These are phyloP conservation scores for Trichonephila clavata DNA, from an alignment of 1,140 invertebrate species.

Conservation along the genomic window DNA sequence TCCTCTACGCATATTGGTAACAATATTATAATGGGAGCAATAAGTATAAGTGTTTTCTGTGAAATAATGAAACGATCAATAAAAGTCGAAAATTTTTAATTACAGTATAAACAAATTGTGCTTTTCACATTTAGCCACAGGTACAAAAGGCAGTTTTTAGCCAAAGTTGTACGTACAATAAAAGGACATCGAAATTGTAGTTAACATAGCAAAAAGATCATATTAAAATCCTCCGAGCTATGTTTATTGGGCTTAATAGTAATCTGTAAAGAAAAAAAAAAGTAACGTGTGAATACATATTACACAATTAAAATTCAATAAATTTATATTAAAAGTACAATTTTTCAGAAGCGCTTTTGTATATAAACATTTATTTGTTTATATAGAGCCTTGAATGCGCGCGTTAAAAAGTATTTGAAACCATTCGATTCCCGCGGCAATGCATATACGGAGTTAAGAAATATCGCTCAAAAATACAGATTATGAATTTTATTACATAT, in stretches of 20 bases:
- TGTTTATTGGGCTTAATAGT: slow-evolving; percentile 2
- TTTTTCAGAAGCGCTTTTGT: no score
- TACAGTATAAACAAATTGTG: slow-evolving; percentile 33
- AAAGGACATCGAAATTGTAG: slow-evolving; percentile 28
- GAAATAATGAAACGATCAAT: not conserved
- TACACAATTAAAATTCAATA: not conserved
- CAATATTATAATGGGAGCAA: no score
- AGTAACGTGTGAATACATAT: not conserved
- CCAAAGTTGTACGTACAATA: slow-evolving; percentile 9
- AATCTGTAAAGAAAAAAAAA: slow-evolving; percentile 9
- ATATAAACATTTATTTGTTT: no score
- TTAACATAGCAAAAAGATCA: not conserved
- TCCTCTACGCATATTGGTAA: no score
- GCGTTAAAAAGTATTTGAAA: no score
- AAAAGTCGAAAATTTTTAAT: slow-evolving; percentile 37
- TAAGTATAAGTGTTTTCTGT: not conserved
- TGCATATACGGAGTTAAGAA: no score
- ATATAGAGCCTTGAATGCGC: no score
- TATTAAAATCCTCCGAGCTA: not conserved
- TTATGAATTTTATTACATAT: no score
- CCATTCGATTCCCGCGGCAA: no score
- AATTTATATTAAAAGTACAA: no score
- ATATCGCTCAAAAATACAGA: no score
- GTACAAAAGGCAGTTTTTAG: slow-evolving; percentile 9
- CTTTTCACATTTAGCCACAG: not conserved